phyloP scores from a whole-genome alignment of 1,140 invertebrate genomes.

The Zaprionus camerounensis region DNA sequence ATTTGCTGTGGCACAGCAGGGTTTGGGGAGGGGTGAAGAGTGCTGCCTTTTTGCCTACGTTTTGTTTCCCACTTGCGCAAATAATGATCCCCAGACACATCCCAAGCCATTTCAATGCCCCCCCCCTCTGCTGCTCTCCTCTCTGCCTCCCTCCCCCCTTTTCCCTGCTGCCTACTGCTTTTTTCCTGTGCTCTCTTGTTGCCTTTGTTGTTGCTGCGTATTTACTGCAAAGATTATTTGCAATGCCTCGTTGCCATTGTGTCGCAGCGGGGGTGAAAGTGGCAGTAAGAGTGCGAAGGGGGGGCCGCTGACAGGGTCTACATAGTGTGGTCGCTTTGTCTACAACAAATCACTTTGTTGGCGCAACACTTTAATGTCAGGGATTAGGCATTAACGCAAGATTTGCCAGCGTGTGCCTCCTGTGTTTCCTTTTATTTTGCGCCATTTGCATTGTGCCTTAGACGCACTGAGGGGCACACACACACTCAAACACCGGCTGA shows the following conservation, averaged over 20 bases:
- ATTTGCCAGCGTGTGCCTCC: conserved; percentile 56
- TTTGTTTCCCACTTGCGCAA: conserved; percentile 81
- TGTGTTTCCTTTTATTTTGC: conserved; percentile 33
- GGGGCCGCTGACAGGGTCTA: neutral
- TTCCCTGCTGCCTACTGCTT: conserved; percentile 6
- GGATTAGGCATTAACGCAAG: conserved; percentile 80
- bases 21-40: conserved; percentile 5
- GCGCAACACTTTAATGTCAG: conserved; percentile 79
- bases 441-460: conserved; percentile 45
- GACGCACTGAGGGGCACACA: neutral
- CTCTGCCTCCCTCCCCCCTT: conserved; percentile 8
- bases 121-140: neutral
- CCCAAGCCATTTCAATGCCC: conserved; percentile 35
- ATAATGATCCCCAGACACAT: conserved; percentile 80
- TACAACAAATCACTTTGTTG: conserved; percentile 81
- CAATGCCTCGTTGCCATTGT: conserved; percentile 72
- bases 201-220: conserved; percentile 58
- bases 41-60: conserved; percentile 65
- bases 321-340: conserved; percentile 68
- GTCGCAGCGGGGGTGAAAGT: conserved; percentile 24
- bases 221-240: conserved; percentile 83
- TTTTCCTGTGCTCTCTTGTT: neutral
- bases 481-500: neutral
- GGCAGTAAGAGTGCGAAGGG: neutral
- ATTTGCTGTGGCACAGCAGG: conserved; percentile 54